Percentiles rank a stretch among this genome's conserved stretches.
These are phyloP conservation scores for Nomada fucata DNA, from an alignment of 2,888 invertebrate species.

Conservation along the genomic window DNA sequence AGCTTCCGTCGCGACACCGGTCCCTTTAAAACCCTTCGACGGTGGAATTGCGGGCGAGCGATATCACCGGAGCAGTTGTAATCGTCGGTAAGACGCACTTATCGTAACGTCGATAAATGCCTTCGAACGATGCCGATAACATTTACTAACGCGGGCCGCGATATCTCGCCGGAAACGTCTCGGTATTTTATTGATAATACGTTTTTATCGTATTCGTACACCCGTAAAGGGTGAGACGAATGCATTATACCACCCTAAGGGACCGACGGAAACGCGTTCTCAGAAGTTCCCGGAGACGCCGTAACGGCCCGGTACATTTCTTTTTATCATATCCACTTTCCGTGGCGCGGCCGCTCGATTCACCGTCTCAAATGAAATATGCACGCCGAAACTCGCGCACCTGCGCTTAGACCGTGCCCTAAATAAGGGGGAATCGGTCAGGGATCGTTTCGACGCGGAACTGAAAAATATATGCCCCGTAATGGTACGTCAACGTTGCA, in stretches of 20 bases:
- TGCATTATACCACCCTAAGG: constrained; percentile 19
- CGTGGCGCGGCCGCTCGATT: constrained; percentile 2
- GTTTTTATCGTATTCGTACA: constrained; percentile 57
- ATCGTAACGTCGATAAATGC: constrained; percentile 59
- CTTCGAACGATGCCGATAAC: constrained; percentile 56
- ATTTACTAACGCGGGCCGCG: constrained; percentile 52
- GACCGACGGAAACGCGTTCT: constrained; percentile 21
- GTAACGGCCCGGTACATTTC: constrained; percentile 60
- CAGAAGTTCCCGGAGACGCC: constrained; percentile 46
- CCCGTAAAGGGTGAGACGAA: constrained; percentile 49
- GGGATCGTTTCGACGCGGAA: not conserved
- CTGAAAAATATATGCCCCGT: constrained; percentile 1
- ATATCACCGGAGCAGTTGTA: constrained; percentile 47
- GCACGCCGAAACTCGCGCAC: constrained; percentile 11
- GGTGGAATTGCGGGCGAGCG: constrained; percentile 25
- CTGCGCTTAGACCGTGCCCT: not conserved
- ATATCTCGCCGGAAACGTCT: constrained; percentile 47
- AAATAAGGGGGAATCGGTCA: not conserved
- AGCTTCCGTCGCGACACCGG: constrained; percentile 10
- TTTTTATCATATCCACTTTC: constrained; percentile 51
- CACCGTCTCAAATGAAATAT: constrained; percentile 28
- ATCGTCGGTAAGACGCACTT: constrained; percentile 46
- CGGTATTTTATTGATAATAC: constrained; percentile 65
- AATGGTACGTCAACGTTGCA: constrained; percentile 6
- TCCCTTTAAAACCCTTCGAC: constrained; percentile 5